These are phyloP conservation scores for Drosophila merina DNA, from an alignment of 2,888 invertebrate genomes.

Conservation along the genomic window DNA sequence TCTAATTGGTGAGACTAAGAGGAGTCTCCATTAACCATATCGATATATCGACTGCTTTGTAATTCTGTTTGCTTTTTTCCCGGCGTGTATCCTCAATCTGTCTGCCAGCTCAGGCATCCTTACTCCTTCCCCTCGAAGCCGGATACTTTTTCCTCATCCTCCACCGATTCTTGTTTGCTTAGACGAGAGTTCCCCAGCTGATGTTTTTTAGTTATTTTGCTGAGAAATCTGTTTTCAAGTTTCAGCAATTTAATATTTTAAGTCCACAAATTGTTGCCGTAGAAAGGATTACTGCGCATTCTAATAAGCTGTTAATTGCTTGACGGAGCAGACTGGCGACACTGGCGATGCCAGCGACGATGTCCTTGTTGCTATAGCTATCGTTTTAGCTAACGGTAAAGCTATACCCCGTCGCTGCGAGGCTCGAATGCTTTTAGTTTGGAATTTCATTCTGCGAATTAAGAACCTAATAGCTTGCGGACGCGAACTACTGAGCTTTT, in stretches of 20 bases:
- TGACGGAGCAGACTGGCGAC: conserved; percentile 58
- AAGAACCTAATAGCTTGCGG: conserved; percentile 67
- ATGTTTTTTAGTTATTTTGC: conserved; percentile 40
- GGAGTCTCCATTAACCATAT: background rate
- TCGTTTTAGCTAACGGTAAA: conserved; percentile 48
- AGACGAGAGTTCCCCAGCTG: conserved; percentile 9
- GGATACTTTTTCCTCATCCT: background rate
- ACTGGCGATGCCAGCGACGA: background rate
- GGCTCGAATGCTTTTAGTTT: conserved; percentile 68
- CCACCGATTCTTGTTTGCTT: conserved; percentile 13
- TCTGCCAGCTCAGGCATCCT: background rate
- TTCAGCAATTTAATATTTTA: conserved; percentile 78
- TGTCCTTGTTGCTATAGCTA: conserved; percentile 24
- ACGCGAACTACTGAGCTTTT: conserved; percentile 57
- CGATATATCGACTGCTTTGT: background rate
- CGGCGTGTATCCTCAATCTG: conserved; percentile 1
- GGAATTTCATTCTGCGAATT: conserved; percentile 74
- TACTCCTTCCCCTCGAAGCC: background rate
- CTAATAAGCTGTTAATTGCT: conserved; percentile 78
- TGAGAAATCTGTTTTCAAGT: conserved; percentile 77
- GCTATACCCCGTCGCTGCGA: conserved; percentile 38
- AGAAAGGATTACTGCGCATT: conserved; percentile 72
- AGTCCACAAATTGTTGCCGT: conserved; percentile 72
- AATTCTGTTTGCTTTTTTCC: conserved; percentile 4
- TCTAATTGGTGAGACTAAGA: background rate